Percentiles rank a stretch among this genome's conserved stretches.
These are phyloP conservation scores for Acyrthosiphon pisum DNA, from an alignment of 1,140 invertebrate genomes.

Conservation along the genomic window DNA sequence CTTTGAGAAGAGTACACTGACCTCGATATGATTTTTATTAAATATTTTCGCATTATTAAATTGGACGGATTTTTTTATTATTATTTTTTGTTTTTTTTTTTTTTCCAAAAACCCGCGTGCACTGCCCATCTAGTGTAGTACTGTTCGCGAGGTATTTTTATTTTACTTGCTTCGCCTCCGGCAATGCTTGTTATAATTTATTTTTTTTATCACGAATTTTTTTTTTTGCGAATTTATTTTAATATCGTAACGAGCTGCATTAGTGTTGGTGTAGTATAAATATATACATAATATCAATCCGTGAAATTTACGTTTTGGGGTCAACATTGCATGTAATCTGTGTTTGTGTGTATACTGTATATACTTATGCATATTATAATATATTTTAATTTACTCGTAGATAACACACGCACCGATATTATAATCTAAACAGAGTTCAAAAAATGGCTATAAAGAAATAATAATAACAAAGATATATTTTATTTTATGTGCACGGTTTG, in stretches of 20 bases:
- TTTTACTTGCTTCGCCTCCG: not conserved
- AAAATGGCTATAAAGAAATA: not conserved
- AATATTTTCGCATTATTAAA: not conserved
- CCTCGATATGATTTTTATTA: conserved; percentile 31
- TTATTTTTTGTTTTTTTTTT: not conserved
- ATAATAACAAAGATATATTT: not conserved
- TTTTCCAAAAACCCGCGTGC: not conserved
- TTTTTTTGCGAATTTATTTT: not conserved
- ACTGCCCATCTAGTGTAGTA: not conserved
- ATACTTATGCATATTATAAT: not conserved
- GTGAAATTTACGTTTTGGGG: not conserved
- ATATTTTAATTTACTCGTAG: not conserved
- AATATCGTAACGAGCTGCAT: too few relatives aligned
- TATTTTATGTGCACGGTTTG: not conserved
- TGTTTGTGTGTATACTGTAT: not conserved
- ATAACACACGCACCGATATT: not conserved
- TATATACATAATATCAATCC: not conserved
- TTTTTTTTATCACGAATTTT: not conserved
- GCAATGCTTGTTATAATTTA: not conserved
- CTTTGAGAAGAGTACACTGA: conserved; percentile 54
- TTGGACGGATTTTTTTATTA: not conserved
- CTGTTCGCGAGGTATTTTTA: not conserved
- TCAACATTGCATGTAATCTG: conserved; percentile 13
- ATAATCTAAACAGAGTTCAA: not conserved
- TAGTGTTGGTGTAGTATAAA: not conserved